Evolutionary conservation across 2,888 invertebrate species (phyloP).

Genomic region (Hirtodrosophila histrioides): DNA sequence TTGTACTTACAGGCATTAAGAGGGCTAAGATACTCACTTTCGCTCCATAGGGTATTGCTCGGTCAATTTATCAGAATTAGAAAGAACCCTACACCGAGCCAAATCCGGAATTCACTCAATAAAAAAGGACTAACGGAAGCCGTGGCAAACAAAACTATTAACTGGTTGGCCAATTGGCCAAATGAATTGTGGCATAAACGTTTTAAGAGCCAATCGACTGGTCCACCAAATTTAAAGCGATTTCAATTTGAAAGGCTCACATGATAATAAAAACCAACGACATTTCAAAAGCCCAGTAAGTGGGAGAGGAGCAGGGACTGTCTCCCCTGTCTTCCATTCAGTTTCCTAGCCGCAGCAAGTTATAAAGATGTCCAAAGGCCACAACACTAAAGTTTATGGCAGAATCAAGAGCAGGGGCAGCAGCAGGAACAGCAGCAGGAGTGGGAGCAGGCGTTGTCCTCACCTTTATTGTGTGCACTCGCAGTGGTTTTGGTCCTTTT

Average conservation of each 20-base stretch:
- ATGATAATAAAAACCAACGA: conserved; percentile 51
- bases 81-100: too few relatives aligned
- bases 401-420: not conserved
- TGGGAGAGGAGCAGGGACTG: not conserved
- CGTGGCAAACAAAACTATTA: not conserved
- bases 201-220: conserved; percentile 42
- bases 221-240: conserved; percentile 26
- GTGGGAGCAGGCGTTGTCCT: conserved; percentile 8
- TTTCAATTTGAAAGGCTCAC: conserved; percentile 35
- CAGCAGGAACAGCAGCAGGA: not conserved
- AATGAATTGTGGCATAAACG: conserved; percentile 42
- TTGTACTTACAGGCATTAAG: not conserved
- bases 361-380: conserved; percentile 68
- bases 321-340: conserved; percentile 13
- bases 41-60: not conserved
- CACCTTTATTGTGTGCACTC: conserved; percentile 35
- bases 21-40: too few relatives aligned
- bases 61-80: not conserved
- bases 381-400: conserved; percentile 71
- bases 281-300: conserved; percentile 46
- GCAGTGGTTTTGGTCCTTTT: conserved; percentile 27
- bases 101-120: too few relatives aligned
- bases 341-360: conserved; percentile 56
- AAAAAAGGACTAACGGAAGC: not conserved
- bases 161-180: conserved; percentile 5